phyloP scores from a whole-genome alignment of 2,888 invertebrate species.

The Tetheella fluctuosa region DNA sequence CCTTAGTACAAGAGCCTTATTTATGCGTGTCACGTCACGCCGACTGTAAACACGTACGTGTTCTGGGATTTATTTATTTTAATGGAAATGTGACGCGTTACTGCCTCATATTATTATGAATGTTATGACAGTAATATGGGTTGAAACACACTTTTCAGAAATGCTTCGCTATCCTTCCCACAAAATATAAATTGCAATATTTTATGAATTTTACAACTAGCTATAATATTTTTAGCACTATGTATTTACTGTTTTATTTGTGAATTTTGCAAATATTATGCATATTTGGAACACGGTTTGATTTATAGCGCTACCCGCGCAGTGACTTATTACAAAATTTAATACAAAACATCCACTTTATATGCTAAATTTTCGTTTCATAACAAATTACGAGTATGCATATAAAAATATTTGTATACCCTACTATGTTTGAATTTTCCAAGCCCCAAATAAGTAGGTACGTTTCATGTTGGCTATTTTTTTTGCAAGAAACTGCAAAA shows the following conservation, averaged over 20 bases:
- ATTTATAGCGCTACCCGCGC: slow-evolving; percentile 4
- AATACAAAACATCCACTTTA: slow-evolving; percentile 10
- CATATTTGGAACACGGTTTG: background rate
- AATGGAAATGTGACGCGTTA: background rate
- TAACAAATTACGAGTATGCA: slow-evolving; percentile 5
- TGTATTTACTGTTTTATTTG: background rate
- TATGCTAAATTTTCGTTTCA: slow-evolving; percentile 10
- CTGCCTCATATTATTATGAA: slow-evolving; percentile 5
- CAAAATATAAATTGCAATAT: no score
- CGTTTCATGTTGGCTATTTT: background rate
- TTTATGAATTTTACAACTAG: no score
- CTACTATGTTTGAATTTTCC: background rate
- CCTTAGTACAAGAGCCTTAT: slow-evolving; percentile 6
- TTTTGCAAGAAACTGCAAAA: background rate
- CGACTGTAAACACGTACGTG: slow-evolving; percentile 9
- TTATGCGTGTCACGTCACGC: slow-evolving; percentile 9
- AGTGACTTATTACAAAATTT: slow-evolving; percentile 3
- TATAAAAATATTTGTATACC: background rate
- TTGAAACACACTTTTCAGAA: no score
- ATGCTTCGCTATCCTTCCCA: no score
- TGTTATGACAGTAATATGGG: background rate
- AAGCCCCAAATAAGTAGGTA: background rate
- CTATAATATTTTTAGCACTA: background rate
- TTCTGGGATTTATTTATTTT: slow-evolving; percentile 6
- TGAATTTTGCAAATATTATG: slow-evolving; percentile 3